A percentile compares a stretch with the other conserved stretches of the same genome.
Evolutionary conservation across 2,888 invertebrate species (phyloP).

Genomic region (Polia nebulosa): DNA sequence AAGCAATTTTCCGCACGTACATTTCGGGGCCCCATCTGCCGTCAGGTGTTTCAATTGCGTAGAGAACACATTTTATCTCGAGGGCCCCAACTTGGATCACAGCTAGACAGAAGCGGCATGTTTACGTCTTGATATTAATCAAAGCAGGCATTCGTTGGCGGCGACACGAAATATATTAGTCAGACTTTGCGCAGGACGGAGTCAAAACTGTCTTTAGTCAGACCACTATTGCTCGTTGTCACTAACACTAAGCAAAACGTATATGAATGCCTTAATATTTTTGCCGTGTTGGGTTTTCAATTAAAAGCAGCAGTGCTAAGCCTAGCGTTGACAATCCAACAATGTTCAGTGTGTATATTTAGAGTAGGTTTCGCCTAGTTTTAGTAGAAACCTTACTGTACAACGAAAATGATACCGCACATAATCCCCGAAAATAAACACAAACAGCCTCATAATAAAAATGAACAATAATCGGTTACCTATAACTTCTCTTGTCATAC

Average conservation of each 20-base stretch:
- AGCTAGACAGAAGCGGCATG: conserved; percentile 63
- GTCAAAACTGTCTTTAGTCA: conserved; percentile 3
- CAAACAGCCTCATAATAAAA: too few relatives aligned
- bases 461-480: too few relatives aligned
- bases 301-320: background rate
- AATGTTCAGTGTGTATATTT: background rate
- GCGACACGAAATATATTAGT: conserved; percentile 44
- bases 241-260: background rate
- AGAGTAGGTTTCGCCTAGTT: background rate
- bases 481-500: too few relatives aligned
- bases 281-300: background rate
- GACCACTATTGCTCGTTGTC: background rate
- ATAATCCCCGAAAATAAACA: too few relatives aligned
- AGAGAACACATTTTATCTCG: conserved; percentile 58
- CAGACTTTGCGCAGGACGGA: conserved; percentile 7
- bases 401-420: too few relatives aligned
- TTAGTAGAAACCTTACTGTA: too few relatives aligned
- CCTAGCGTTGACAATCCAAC: background rate
- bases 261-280: background rate
- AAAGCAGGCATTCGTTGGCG: conserved; percentile 56
- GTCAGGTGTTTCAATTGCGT: conserved; percentile 62
- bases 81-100: conserved; percentile 41
- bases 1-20: conserved; percentile 45
- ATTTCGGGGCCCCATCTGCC: conserved; percentile 54
- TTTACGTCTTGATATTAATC: conserved; percentile 77